Evolutionary conservation across 2,113 vertebrate species (phyloP).

Genomic region (Ursus arctos): DNA sequence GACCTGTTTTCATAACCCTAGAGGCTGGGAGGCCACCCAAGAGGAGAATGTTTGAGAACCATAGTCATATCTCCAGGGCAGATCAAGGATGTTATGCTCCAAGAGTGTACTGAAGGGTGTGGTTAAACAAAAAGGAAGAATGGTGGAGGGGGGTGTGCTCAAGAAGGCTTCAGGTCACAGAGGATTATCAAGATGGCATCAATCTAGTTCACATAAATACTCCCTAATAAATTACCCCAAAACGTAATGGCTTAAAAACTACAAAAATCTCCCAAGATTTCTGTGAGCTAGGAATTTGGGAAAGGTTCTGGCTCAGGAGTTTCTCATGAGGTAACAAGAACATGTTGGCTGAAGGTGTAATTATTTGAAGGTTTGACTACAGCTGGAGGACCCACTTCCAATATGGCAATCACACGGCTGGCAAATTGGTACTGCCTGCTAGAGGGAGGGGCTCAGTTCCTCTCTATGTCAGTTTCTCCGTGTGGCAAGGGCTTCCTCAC

Average conservation of each 20-base stretch:
- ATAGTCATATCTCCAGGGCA: background rate
- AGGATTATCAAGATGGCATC: background rate
- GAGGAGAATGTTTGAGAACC: background rate
- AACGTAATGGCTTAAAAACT: slow-evolving; percentile 11
- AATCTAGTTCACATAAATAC: background rate
- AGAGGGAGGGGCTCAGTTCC: background rate
- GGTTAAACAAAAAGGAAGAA: background rate
- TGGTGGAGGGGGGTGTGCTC: background rate
- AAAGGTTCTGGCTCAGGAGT: background rate
- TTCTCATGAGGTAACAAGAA: background rate
- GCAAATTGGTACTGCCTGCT: background rate
- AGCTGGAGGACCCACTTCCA: background rate
- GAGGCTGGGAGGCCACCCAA: background rate
- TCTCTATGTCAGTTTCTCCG: background rate
- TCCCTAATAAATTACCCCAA: background rate
- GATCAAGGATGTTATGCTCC: background rate
- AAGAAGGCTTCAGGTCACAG: background rate
- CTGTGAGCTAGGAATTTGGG: background rate
- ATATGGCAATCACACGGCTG: background rate
- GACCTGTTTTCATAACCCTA: background rate
- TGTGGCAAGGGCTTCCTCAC: background rate
- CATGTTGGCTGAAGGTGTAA: background rate
- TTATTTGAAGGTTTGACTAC: background rate
- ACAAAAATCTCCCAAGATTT: background rate
- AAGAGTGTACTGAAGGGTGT: background rate